phyloP scores from a whole-genome alignment of 1,140 invertebrate genomes.

The Leptestheria dahalacensis region DNA sequence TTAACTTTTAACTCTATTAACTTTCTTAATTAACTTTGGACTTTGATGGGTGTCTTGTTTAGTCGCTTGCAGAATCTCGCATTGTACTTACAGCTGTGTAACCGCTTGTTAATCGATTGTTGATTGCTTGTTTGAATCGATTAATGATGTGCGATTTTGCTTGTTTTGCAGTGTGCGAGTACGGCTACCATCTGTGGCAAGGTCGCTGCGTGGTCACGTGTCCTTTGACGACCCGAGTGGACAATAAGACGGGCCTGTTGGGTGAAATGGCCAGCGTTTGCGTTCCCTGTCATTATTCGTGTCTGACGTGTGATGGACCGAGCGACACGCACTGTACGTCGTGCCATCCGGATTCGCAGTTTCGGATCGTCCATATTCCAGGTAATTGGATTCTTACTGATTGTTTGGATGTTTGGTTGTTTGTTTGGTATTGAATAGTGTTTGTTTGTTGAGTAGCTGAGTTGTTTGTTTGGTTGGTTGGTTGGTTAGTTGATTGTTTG shows the following conservation, averaged over 20 bases:
- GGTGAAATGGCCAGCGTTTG: slow-evolving; percentile 21
- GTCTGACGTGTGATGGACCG: slow-evolving; percentile 36
- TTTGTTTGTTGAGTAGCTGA: too few species aligned
- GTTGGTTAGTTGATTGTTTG: too few species aligned
- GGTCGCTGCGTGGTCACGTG: slow-evolving; percentile 31
- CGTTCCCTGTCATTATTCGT: slow-evolving; percentile 40
- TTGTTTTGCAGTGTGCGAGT: slow-evolving; percentile 31
- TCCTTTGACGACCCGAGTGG: slow-evolving; percentile 24
- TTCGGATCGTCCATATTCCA: slow-evolving; percentile 19
- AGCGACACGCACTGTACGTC: slow-evolving; percentile 37
- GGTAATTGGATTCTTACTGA: slow-evolving; percentile 1
- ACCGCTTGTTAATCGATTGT: too few species aligned
- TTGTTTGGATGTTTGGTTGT: neutral
- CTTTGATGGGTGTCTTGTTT: too few species aligned
- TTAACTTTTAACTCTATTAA: too few species aligned
- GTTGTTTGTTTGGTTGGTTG: too few species aligned
- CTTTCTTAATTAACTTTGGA: too few species aligned
- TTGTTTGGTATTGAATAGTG: neutral
- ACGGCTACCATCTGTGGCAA: slow-evolving; percentile 25
- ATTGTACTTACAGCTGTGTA: too few species aligned
- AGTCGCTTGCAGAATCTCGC: too few species aligned
- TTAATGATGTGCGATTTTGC: slow-evolving; percentile 4
- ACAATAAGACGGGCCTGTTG: slow-evolving; percentile 15
- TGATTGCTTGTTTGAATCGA: too few species aligned
- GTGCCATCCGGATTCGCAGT: slow-evolving; percentile 35